These are phyloP conservation scores for Galaxea fascicularis DNA, from an alignment of 92 coral and sea anemone species.

Conservation along the genomic window DNA sequence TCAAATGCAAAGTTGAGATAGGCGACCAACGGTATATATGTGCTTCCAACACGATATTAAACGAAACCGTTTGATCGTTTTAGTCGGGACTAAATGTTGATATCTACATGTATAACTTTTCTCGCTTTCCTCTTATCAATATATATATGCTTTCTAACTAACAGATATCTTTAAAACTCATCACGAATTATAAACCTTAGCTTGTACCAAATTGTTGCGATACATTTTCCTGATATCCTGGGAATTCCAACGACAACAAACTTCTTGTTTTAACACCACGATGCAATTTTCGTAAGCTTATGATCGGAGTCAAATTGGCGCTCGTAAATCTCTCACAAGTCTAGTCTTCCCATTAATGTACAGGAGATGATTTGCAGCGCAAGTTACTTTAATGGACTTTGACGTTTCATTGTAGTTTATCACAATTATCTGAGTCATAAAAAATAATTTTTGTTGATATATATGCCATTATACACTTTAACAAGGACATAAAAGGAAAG, in stretches of 20 bases:
- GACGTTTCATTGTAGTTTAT: not conserved
- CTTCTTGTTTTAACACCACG: not conserved
- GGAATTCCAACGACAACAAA: not conserved
- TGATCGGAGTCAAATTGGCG: not conserved
- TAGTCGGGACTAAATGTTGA: no score
- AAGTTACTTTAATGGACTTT: not conserved
- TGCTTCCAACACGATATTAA: no score
- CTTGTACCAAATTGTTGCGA: constrained; percentile 37
- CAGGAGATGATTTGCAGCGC: not conserved
- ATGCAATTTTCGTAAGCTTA: not conserved
- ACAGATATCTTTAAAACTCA: not conserved
- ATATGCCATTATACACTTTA: not conserved
- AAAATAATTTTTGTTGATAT: not conserved
- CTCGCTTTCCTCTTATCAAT: not conserved
- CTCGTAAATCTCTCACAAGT: no score
- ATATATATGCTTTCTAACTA: not conserved
- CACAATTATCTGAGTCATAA: not conserved
- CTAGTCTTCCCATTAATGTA: not conserved
- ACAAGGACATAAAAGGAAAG: not conserved
- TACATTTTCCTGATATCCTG: constrained; percentile 16
- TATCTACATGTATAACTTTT: no score
- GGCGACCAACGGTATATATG: no score
- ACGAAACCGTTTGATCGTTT: no score
- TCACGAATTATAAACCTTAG: not conserved
- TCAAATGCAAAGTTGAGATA: no score